These are phyloP conservation scores for Meloidogyne exigua DNA, from an alignment of 1,140 invertebrate genomes.

Conservation along the genomic window DNA sequence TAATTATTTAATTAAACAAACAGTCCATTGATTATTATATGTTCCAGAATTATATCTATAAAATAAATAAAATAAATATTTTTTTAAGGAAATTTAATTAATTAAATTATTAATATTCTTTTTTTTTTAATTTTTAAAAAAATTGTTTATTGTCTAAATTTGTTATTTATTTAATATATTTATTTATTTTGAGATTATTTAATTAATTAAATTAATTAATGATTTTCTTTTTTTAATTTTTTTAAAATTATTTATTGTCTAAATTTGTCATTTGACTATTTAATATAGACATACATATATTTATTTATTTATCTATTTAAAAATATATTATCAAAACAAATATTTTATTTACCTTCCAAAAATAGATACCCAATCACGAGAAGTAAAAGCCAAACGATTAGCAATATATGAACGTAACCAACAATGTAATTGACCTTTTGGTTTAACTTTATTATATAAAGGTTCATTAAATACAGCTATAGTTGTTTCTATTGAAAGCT, in stretches of 20 bases:
- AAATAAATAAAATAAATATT: slow-evolving; percentile 64
- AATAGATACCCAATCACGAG: slow-evolving; percentile 56
- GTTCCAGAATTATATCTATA: slow-evolving; percentile 75
- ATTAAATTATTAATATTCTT: background rate
- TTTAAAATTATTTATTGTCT: no score
- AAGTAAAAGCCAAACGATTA: slow-evolving; percentile 76
- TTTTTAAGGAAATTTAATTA: slow-evolving; percentile 70
- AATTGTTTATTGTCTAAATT: no score
- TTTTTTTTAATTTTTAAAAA: background rate
- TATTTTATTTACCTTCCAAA: slow-evolving; percentile 36
- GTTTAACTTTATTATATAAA: slow-evolving; percentile 68
- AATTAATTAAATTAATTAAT: no score
- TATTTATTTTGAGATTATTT: background rate
- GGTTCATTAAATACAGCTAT: slow-evolving; percentile 73
- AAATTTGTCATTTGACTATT: no score
- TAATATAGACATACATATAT: no score
- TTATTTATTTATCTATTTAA: no score
- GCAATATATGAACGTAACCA: slow-evolving; percentile 79
- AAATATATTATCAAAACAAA: no score
- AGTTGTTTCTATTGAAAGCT: slow-evolving; percentile 72
- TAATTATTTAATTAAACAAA: slow-evolving; percentile 52
- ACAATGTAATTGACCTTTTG: slow-evolving; percentile 69
- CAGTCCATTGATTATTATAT: slow-evolving; percentile 84
- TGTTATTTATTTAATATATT: no score
- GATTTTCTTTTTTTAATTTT: no score